A percentile compares a stretch with the other conserved stretches of the same genome.
Conservation (phyloP, 2,888 invertebrate genomes). For the Entomobrya multifasciata region DNA sequence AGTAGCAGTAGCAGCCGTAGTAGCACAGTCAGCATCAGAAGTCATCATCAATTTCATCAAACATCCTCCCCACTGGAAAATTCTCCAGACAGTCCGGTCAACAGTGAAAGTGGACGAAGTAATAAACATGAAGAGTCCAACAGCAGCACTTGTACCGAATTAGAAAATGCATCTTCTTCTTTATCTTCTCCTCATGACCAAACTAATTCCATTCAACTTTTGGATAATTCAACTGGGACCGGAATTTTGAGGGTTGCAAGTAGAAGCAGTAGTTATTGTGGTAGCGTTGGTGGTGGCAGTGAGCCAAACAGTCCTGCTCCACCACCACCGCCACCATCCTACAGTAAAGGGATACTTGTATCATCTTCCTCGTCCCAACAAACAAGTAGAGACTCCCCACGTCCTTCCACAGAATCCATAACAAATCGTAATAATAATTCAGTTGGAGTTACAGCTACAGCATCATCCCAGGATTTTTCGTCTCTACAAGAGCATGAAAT, state of each 20-base stretch:
- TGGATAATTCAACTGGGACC: constrained; percentile 72
- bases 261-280: constrained; percentile 48
- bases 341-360: constrained; percentile 37
- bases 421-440: constrained; percentile 68
- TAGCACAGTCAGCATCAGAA: constrained; percentile 66
- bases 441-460: constrained; percentile 44
- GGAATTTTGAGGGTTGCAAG: constrained; percentile 61
- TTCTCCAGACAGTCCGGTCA: constrained; percentile 61
- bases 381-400: constrained; percentile 61
- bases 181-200: constrained; percentile 46
- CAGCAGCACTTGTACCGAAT: constrained; percentile 70
- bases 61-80: constrained; percentile 62
- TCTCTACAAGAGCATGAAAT: constrained; percentile 79
- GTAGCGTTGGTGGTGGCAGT: constrained; percentile 55
- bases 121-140: constrained; percentile 48
- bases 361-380: constrained; percentile 54
- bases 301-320: constrained; percentile 67
- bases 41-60: constrained; percentile 65
- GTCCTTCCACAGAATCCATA: constrained; percentile 66
- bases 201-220: constrained; percentile 62
- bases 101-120: constrained; percentile 63
- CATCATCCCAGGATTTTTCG: constrained; percentile 68
- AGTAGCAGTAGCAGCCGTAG: constrained; percentile 41
- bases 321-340: constrained; percentile 33
- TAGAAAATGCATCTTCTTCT: constrained; percentile 61